phyloP scores from a whole-genome alignment of 2,888 invertebrate species.

The Urechis unicinctus region DNA sequence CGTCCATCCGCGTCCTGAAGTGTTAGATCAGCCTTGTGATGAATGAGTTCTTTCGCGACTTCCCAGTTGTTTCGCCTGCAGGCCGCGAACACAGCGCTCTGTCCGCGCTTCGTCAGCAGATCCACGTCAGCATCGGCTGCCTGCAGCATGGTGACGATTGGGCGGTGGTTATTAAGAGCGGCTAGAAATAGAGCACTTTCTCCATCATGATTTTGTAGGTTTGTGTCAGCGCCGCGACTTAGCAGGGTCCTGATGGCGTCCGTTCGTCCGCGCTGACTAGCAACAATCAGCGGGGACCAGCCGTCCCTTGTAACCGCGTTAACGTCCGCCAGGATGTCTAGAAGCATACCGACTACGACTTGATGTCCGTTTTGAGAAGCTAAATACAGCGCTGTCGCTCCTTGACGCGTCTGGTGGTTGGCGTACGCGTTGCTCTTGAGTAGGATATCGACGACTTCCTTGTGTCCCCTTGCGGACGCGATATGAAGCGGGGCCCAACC shows the following conservation, averaged over 20 bases:
- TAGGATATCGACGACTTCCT: conserved; percentile 7
- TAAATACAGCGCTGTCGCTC: conserved; percentile 15
- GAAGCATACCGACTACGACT: conserved; percentile 6
- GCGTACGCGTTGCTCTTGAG: conserved; percentile 7
- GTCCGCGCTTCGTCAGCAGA: conserved; percentile 1
- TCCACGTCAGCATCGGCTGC: conserved; percentile 6
- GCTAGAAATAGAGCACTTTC: conserved; percentile 14
- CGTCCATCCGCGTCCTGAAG: conserved; percentile 11
- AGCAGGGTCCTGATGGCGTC: conserved; percentile 8
- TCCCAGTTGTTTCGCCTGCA: conserved; percentile 6
- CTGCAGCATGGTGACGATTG: conserved; percentile 6
- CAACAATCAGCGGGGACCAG: conserved; percentile 15
- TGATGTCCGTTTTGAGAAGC: conserved; percentile 13
- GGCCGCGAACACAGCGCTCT: conserved; percentile 14
- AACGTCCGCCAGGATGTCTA: conserved; percentile 7
- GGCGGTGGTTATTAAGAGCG: conserved; percentile 6
- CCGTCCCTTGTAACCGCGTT: conserved; percentile 11
- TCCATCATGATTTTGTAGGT: conserved; percentile 4
- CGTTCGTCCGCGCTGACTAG: conserved; percentile 9
- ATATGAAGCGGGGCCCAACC: conserved; percentile 19
- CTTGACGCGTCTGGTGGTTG: conserved; percentile 11
- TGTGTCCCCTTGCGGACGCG: conserved; percentile 14
- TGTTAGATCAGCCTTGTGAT: conserved; percentile 10
- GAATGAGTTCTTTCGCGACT: conserved; percentile 9
- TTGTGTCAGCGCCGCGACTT: not conserved